Evolutionary conservation across 2,888 invertebrate species (phyloP), one percentile per base, ranked within the genome.

Genomic region (Biston stratarius): DNA sequence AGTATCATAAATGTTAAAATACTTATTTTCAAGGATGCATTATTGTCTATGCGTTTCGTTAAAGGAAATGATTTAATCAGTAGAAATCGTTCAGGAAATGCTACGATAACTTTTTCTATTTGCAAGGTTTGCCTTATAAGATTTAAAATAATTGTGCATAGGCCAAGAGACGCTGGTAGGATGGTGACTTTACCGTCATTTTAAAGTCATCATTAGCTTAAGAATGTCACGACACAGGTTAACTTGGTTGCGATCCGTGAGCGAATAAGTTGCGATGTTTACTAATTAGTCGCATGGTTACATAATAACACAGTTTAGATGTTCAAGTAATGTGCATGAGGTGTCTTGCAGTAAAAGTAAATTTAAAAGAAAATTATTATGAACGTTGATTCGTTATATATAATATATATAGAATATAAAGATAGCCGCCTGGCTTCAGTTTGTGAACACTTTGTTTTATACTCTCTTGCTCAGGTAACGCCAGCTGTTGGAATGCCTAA

Each of bases 151-250:
- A 49, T 59, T 59, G 59, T 40, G 40, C 49, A 40, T 24, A 49
- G 38, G 59, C 59, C 59, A 59, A 59, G 33, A 24, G 10, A 33
- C n/a, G 9, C 40, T 48, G 38, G 24, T 6, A 24, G 40, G 6
- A 49, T 49, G 45, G 47, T 24, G 15, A 12, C 33, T 59, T 59
- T 36, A 52, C 52, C 52, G 44, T 38, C 52, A 36, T 34, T 14
- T 11, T 57, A 45, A n/a, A 57, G 42, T 15, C 57, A 11, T 59
- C 52, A 64, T 64, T 64, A 38, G 52, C 64, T 38, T 64, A 64
- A 53, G 64, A 64, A 64, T 59, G 58, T 64, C 64, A 64, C 64
- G 64, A 61, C 56, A 33, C 24, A n/a, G 34, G 51, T 52, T 58
- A 45, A 33, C 15, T 61, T 38, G 0, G 38, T 44, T 45, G 34